Conservation (phyloP, 1,140 invertebrate genomes). For the Drosophila saltans region DNA sequence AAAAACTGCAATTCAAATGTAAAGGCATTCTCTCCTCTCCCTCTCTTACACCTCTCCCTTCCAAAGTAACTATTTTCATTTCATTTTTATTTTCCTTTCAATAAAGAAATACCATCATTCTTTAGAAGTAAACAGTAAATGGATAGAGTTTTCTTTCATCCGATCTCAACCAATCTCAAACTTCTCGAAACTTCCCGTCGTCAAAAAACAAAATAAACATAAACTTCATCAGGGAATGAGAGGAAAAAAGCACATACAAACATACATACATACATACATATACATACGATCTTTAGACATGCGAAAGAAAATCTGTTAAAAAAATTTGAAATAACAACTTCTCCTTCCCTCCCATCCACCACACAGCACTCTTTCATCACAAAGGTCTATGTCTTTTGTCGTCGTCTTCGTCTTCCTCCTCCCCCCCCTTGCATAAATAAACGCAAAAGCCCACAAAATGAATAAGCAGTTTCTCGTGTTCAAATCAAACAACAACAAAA, state of each 20-base stretch:
- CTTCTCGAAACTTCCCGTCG: no score
- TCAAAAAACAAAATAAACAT: no score
- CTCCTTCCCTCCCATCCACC: background rate
- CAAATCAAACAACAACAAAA: slow-evolving; percentile 33
- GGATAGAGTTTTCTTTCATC: background rate
- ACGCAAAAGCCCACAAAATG: slow-evolving; percentile 24
- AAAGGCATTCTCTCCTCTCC: no score
- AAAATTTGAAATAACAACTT: background rate
- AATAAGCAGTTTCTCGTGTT: slow-evolving; percentile 11
- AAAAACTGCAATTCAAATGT: no score
- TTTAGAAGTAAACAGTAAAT: slow-evolving; percentile 3
- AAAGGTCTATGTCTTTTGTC: no score
- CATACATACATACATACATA: background rate
- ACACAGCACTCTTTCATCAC: no score
- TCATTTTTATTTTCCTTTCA: background rate
- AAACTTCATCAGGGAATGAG: no score
- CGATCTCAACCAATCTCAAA: no score
- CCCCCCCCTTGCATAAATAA: slow-evolving; percentile 32
- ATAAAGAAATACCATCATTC: background rate
- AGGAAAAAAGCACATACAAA: no score
- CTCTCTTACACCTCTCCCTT: no score
- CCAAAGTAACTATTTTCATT: no score
- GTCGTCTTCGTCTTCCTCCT: background rate
- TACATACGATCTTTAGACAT: background rate
- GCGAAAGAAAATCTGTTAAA: background rate